Percentiles rank a stretch among this genome's conserved stretches.
Evolutionary conservation across 1,140 invertebrate species (phyloP).

Genomic region (Zaprionus taronus): DNA sequence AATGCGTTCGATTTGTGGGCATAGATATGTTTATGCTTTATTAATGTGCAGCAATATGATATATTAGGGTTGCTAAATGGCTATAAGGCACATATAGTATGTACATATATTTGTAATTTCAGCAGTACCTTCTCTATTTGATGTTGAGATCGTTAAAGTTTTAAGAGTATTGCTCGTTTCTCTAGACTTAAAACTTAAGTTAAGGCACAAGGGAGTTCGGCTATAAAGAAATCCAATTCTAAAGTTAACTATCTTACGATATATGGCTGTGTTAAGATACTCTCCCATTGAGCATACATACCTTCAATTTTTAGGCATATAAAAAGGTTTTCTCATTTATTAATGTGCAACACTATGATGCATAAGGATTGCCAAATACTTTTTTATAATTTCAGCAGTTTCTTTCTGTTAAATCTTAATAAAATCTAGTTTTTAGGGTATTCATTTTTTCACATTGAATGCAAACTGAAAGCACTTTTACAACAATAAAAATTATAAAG

Average conservation of each 20-base stretch:
- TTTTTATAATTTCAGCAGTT: background rate
- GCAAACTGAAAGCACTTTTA: conserved; percentile 15
- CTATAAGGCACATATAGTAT: background rate
- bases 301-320: no score
- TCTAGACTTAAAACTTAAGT: no score
- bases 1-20: no score
- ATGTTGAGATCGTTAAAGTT: no score
- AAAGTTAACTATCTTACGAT: background rate
- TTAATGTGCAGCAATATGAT: background rate
- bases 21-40: background rate
- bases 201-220: no score
- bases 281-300: no score
- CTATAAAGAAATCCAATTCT: background rate
- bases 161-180: background rate
- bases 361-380: no score
- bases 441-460: background rate
- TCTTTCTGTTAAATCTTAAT: background rate
- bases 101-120: background rate
- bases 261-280: no score
- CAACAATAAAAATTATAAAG: conserved; percentile 46
- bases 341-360: no score
- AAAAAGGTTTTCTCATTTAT: no score
- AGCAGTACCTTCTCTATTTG: background rate
- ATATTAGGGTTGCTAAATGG: background rate
- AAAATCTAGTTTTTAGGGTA: conserved; percentile 12